Base-by-base conservation (phyloP, 2,888 invertebrate species). In the Fragum whitleyi region DNA sequence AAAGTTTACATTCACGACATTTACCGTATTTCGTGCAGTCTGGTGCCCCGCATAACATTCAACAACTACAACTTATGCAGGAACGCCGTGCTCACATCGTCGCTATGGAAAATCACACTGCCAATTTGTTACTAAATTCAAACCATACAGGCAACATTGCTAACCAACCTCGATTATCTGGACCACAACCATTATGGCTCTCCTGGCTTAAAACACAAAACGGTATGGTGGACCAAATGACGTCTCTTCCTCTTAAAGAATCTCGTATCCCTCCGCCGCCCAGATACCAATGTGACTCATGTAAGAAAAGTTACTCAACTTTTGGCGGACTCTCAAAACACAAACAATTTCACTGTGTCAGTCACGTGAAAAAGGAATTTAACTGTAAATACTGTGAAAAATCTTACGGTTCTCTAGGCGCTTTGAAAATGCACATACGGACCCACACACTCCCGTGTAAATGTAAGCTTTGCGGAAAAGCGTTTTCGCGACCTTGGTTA, bases 381-480 rank as follows among this genome's bases (percentile, higher is more conserved):
- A 97, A 96, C 91, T 99, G 99, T 95, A 98, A 99, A 94, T 97
- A 97, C 94, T 99, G 99, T 95, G 97, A 98, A 84, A 99, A 99
- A 94, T 97, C 97, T 29, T 99, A 99, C 95, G 97, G 97, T 14
- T 98, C 98, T 0, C 95, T 98, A 86, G 99, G 99, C 0, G 99
- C 99, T 0, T 95, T 99, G 14, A 99, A 99, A 94, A 99, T 99
- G 99, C 99, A 99, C 95, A 99, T 99, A 89, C 96, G 99, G 81
- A 99, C 99, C 5, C 99, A 99, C 94, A 99, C 99, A 1, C 94
- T 99, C 90, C 99, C 99, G 9, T 99, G 98, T 95, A 98, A 98
- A 94, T 99, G 99, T 92, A 96, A 97, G 89, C 95, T 98, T 59
- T 99, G 99, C 93, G 98, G 98, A 47, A 99, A 99, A 93, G 98